Evolutionary conservation across 2,113 vertebrate species (phyloP).

Genomic region (Gavialis gangeticus): DNA sequence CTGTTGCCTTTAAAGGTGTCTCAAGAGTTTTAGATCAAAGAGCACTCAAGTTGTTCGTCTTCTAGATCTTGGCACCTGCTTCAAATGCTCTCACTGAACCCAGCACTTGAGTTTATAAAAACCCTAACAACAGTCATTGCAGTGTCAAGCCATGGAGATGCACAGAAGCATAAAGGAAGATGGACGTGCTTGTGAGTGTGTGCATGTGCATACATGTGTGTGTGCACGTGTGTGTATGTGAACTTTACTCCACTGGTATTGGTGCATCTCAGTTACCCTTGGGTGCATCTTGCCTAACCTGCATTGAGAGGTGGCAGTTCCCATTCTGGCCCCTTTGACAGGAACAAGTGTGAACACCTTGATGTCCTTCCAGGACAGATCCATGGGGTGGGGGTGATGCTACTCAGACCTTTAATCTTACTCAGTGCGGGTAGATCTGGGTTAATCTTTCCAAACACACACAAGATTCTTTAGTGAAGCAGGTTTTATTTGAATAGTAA

Average conservation of each 20-base stretch:
- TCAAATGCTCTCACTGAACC: background rate
- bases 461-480: background rate
- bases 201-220: too few relatives aligned
- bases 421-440: background rate
- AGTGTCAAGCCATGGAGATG: background rate
- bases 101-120: background rate
- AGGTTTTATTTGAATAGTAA: background rate
- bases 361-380: background rate
- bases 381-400: background rate
- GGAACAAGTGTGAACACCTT: background rate
- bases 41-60: too few relatives aligned
- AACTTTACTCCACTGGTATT: background rate
- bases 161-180: background rate
- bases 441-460: background rate
- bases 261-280: background rate
- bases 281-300: too few relatives aligned
- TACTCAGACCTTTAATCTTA: background rate
- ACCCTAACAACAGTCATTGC: background rate
- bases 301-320: too few relatives aligned
- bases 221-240: background rate
- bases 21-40: background rate
- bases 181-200: too few relatives aligned
- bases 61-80: background rate
- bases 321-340: background rate
- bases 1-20: background rate